phyloP scores from a whole-genome alignment of 2,113 vertebrate species.

The Hippolais icterina region DNA sequence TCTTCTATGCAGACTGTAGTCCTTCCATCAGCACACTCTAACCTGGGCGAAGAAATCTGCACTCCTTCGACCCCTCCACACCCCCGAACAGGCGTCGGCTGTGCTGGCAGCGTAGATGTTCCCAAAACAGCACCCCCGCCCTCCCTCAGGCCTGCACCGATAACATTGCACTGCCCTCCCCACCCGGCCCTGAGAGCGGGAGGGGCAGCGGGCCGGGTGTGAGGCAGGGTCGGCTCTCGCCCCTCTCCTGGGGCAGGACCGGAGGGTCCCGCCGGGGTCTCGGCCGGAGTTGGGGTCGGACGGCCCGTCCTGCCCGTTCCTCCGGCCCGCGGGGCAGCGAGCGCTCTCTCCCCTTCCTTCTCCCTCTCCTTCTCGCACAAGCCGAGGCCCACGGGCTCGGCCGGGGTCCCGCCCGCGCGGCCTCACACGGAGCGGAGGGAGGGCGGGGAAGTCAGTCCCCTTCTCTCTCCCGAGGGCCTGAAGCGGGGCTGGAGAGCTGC shows the following conservation, averaged over 20 bases:
- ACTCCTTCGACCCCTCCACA: background rate
- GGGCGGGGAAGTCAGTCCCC: conserved; percentile 17
- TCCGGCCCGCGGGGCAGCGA: background rate
- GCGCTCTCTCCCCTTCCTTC: background rate
- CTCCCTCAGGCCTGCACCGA: background rate
- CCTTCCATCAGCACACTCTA: background rate
- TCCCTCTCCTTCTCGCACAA: background rate
- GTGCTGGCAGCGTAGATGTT: background rate
- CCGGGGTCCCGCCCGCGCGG: conserved; percentile 60
- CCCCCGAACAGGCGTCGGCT: background rate
- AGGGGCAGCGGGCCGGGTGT: background rate
- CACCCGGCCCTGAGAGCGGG: background rate
- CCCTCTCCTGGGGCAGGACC: background rate
- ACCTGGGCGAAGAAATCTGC: background rate
- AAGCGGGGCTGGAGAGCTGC: background rate
- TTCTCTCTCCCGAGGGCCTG: conserved; percentile 3
- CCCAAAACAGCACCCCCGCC: background rate
- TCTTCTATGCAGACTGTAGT: background rate
- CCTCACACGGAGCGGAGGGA: conserved; percentile 9
- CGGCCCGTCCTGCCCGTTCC: background rate
- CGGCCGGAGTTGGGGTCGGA: background rate
- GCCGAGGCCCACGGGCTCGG: conserved; percentile 50
- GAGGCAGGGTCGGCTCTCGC: background rate
- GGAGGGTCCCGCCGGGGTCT: background rate
- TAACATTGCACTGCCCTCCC: background rate